A percentile compares a stretch with the other conserved stretches of the same genome.
Conservation (phyloP, 2,888 invertebrate genomes). For the Piscicola geometra region DNA sequence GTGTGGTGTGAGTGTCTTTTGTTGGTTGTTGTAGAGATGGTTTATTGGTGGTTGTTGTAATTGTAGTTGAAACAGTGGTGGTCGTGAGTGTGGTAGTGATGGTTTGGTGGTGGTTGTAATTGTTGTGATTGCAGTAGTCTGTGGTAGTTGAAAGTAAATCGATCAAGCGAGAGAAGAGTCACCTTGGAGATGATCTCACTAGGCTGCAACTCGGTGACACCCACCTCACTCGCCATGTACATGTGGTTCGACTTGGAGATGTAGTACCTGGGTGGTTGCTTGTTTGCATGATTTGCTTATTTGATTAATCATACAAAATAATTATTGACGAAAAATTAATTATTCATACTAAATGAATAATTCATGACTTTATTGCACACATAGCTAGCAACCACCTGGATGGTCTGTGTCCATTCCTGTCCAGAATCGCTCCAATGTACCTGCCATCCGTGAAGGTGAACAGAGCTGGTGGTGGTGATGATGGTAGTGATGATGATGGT, state of each 20-base stretch:
- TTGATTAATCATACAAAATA: too few species aligned
- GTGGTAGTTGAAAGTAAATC: too few species aligned
- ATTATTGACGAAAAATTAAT: too few species aligned
- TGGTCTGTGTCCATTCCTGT: slow-evolving; percentile 86
- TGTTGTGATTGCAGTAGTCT: too few species aligned
- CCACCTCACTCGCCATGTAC: slow-evolving; percentile 98
- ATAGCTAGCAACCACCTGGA: slow-evolving; percentile 64
- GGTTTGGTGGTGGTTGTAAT: background rate
- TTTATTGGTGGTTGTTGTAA: background rate
- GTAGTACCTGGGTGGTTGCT: slow-evolving; percentile 66
- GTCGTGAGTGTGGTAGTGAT: background rate
- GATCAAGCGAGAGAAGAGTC: too few species aligned
- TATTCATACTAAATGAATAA: too few species aligned
- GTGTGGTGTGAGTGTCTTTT: background rate
- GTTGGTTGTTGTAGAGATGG: background rate
- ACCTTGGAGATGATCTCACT: slow-evolving; percentile 83
- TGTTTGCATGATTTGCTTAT: too few species aligned
- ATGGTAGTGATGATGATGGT: too few species aligned
- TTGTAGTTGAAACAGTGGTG: too few species aligned
- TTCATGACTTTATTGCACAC: too few species aligned
- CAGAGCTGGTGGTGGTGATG: slow-evolving; percentile 70
- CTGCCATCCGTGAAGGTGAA: slow-evolving; percentile 96
- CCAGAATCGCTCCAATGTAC: slow-evolving; percentile 76
- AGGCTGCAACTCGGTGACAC: slow-evolving; percentile 77
- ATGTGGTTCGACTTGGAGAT: slow-evolving; percentile 90